Base-by-base conservation (phyloP, 2,797 vertebrate species). In the Arrhamphus sclerolepis region DNA sequence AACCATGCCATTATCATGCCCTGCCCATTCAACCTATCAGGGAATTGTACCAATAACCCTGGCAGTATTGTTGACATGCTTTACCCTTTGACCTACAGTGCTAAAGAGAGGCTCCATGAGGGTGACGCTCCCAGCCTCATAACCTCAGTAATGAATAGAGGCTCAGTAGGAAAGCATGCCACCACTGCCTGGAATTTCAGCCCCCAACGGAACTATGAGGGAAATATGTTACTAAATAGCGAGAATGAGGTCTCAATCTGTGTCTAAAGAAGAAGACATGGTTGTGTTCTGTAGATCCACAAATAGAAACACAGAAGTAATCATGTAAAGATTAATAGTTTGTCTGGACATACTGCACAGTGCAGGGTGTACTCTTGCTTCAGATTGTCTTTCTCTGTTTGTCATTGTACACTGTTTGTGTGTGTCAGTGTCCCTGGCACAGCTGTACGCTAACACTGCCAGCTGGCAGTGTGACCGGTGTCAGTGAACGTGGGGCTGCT, bases 131-230 rank as follows among this genome's bases (percentile, higher is more conserved):
- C 7, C 43, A 43, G 66, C 54, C 69, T 56, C 50, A 26, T 18
- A 7, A 66, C 68, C 57, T 49, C 46, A 49, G 41, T 21, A 22
- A 63, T 89, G 81, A 88, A 82, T 86, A 78, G 75, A 80, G 77
- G 53, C 83, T 82, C 72, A 80, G 75, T 72, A 63, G 79, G 74
- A 72, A 62, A 83, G 67, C 65, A 56, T 78, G 74, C 74, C 70
- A 79, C 59, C 55, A 80, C 72, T 84, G 79, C 54, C 80, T 72
- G 84, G 76, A 83, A 87, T 86, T 75, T 72, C 68, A 70, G 42
- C 52, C 58, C 52, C 61, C 46, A 24, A 20, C 56, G 48, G 46
- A 72, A 74, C 62, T 66, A 53, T 7, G 57, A 63, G 71, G 29
- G 48, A 57, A 78, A 60, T 43, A 43, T 24, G 9, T 17, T 7